These are phyloP conservation scores for Mya arenaria DNA, from an alignment of 1,140 invertebrate genomes.

Conservation along the genomic window DNA sequence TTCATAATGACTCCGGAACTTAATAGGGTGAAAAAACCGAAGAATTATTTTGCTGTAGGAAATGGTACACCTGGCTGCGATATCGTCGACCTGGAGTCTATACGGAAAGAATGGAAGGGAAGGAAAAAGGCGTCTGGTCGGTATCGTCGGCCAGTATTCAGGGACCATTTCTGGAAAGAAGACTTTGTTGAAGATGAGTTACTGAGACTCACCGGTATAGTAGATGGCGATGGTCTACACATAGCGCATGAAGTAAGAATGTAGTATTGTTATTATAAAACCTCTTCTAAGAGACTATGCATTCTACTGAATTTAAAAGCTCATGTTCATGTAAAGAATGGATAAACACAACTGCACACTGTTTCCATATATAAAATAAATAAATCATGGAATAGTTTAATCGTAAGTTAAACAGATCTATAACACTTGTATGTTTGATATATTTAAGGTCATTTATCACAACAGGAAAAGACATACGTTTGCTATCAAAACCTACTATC, in stretches of 20 bases:
- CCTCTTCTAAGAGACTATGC: too few species aligned
- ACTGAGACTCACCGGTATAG: constrained; percentile 5
- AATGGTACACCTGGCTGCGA: constrained; percentile 37
- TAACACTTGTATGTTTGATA: too few species aligned
- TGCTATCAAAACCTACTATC: too few species aligned
- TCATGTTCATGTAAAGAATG: too few species aligned
- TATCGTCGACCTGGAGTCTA: constrained; percentile 35
- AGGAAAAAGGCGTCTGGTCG: not conserved
- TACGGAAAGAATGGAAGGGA: constrained; percentile 35
- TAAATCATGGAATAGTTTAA: too few species aligned
- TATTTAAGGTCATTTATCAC: too few species aligned
- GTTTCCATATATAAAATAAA: too few species aligned
- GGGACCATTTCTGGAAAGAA: constrained; percentile 27
- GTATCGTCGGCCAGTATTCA: not conserved
- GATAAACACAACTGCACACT: too few species aligned
- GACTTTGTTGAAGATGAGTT: constrained; percentile 18
- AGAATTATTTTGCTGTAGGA: constrained; percentile 36
- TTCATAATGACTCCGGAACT: constrained; percentile 26
- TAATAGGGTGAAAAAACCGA: constrained; percentile 5
- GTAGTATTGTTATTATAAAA: too few species aligned
- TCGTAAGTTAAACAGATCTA: too few species aligned
- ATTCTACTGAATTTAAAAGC: too few species aligned
- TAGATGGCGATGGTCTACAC: constrained; percentile 11
- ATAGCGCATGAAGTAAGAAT: constrained; percentile 9
- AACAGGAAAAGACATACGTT: too few species aligned